These are phyloP conservation scores for Caenorhabditis drosophilae DNA, from an alignment of 2,888 invertebrate genomes.

Conservation along the genomic window DNA sequence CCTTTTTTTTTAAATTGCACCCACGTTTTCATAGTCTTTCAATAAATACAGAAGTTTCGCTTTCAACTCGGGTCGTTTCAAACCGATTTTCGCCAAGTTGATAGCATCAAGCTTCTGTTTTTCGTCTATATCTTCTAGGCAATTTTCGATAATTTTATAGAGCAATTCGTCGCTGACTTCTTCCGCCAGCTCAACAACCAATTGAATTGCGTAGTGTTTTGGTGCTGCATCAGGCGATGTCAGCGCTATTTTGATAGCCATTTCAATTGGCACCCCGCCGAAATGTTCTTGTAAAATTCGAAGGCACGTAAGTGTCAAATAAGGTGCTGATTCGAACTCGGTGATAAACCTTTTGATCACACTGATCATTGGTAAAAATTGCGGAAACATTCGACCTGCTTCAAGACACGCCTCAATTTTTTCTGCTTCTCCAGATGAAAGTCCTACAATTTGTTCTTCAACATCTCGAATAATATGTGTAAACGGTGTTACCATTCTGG, in stretches of 20 bases:
- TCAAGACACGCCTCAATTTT: not conserved
- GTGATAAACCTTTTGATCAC: not conserved
- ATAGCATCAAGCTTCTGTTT: not conserved
- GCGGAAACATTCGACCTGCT: constrained; percentile 1
- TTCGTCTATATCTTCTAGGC: not conserved
- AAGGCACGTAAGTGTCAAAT: constrained; percentile 7
- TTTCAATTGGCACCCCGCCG: constrained; percentile 25
- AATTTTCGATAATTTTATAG: not conserved
- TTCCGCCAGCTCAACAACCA: not conserved
- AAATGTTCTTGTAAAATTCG: constrained; percentile 17
- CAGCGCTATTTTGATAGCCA: not conserved
- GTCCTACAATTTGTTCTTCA: not conserved
- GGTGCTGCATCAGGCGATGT: constrained; percentile 17
- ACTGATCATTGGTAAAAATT: not conserved
- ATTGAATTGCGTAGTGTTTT: no score
- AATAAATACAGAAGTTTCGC: not conserved
- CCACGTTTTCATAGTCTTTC: not conserved
- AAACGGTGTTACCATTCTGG: not conserved
- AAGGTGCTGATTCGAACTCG: constrained; percentile 1
- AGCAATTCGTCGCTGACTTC: no score
- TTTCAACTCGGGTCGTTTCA: not conserved
- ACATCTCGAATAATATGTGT: no score
- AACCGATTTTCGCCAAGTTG: not conserved
- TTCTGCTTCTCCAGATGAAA: not conserved
- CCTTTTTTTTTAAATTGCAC: not conserved